Conservation (phyloP, 1,140 invertebrate genomes). For the Habropoda laboriosa region DNA sequence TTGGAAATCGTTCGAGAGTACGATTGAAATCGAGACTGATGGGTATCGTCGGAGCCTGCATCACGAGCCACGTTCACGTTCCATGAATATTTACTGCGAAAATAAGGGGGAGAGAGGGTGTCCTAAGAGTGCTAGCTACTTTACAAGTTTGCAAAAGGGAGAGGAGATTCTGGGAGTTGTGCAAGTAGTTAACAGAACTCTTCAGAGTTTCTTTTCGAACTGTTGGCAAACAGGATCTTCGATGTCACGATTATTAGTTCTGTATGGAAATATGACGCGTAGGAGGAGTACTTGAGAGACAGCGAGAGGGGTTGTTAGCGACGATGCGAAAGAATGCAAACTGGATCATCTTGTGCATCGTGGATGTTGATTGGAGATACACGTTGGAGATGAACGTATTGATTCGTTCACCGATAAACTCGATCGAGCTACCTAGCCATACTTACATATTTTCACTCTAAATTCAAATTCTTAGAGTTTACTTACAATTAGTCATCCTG, state of each 20-base stretch:
- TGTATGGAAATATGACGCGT: background rate
- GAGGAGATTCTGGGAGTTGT: background rate
- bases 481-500: too few relatives aligned
- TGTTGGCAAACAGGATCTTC: background rate
- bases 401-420: too few relatives aligned
- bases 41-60: background rate
- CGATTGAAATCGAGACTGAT: slow-evolving; percentile 27
- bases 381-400: too few relatives aligned
- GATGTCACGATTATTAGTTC: background rate
- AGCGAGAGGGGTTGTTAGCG: too few relatives aligned
- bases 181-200: background rate
- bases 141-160: background rate
- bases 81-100: background rate
- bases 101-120: background rate
- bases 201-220: background rate
- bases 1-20: background rate
- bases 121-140: background rate
- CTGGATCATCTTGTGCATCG: too few relatives aligned
- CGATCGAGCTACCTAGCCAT: too few relatives aligned
- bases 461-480: too few relatives aligned
- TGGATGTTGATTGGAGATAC: too few relatives aligned
- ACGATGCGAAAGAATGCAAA: too few relatives aligned
- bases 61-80: background rate
- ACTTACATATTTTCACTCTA: too few relatives aligned
- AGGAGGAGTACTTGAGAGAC: too few relatives aligned